Conservation (phyloP, 2,113 vertebrate genomes). For the Corythornis vintsioides region DNA sequence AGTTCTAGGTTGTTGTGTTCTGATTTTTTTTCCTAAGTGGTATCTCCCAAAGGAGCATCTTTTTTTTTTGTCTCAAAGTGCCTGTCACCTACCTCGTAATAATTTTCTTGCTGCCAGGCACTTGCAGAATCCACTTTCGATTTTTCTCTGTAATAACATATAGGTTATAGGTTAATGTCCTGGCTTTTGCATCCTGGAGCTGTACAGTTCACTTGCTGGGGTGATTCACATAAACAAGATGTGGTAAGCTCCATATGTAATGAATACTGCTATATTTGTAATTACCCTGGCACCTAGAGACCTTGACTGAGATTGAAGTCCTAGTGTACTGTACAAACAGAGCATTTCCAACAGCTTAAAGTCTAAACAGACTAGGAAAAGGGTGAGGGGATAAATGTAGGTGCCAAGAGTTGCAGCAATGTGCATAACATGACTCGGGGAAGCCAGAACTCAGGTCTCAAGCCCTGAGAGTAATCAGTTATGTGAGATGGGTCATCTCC, state of each 20-base stretch:
- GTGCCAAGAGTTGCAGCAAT: neutral
- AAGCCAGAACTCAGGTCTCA: conserved; percentile 9
- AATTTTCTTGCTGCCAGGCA: neutral
- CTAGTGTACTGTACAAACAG: neutral
- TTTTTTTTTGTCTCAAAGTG: neutral
- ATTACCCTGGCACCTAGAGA: neutral
- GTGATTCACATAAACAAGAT: neutral
- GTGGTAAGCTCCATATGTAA: neutral
- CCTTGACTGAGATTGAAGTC: neutral
- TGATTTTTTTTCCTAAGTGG: neutral
- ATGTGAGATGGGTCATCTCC: conserved; percentile 32
- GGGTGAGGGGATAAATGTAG: neutral
- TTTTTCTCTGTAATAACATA: neutral
- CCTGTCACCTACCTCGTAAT: neutral
- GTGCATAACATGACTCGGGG: neutral
- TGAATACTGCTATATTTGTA: neutral
- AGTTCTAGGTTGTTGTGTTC: neutral
- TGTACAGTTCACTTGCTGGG: neutral
- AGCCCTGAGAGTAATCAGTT: neutral
- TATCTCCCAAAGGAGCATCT: neutral
- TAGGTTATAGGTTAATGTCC: neutral
- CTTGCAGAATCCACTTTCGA: neutral
- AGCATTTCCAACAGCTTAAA: neutral
- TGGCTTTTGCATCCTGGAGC: neutral
- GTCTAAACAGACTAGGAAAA: conserved; percentile 22